Evolutionary conservation across 2,113 vertebrate genomes (phyloP).

Genomic region (Nothocercus nigrocapillus): DNA sequence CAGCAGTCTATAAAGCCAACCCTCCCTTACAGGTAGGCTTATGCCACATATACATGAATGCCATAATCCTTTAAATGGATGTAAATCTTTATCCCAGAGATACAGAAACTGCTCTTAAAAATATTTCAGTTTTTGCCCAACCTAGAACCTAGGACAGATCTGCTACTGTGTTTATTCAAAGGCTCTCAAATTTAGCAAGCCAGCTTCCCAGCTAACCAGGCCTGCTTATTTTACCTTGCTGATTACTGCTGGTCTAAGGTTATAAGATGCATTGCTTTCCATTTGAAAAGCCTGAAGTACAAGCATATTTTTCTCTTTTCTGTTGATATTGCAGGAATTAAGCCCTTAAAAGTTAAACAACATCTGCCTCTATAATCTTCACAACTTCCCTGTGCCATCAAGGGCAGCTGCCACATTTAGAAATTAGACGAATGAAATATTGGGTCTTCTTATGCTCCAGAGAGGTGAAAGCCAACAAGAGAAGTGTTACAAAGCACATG

Average conservation of each 20-base stretch:
- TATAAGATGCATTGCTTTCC: background rate
- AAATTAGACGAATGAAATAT: slow-evolving; percentile 18
- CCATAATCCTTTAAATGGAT: background rate
- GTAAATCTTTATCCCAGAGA: background rate
- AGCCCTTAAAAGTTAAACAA: slow-evolving; percentile 3
- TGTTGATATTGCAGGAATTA: background rate
- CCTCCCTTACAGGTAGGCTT: background rate
- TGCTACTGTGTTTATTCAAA: background rate
- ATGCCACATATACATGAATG: background rate
- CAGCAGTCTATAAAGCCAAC: background rate
- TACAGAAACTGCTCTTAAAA: background rate
- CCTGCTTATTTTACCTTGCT: background rate
- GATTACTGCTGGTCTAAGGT: background rate
- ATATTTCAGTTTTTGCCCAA: background rate
- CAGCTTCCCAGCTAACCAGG: background rate
- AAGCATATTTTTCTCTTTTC: background rate
- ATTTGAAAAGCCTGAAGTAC: background rate
- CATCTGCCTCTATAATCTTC: slow-evolving; percentile 2
- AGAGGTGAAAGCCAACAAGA: slow-evolving; percentile 8
- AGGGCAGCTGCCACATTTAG: slow-evolving; percentile 39
- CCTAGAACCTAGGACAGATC: background rate
- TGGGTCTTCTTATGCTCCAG: background rate
- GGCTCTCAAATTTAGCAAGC: background rate
- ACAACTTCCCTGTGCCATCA: background rate
- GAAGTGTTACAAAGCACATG: background rate